These are phyloP conservation scores for Polyommatus icarus DNA, from an alignment of 2,888 invertebrate genomes.

Conservation along the genomic window DNA sequence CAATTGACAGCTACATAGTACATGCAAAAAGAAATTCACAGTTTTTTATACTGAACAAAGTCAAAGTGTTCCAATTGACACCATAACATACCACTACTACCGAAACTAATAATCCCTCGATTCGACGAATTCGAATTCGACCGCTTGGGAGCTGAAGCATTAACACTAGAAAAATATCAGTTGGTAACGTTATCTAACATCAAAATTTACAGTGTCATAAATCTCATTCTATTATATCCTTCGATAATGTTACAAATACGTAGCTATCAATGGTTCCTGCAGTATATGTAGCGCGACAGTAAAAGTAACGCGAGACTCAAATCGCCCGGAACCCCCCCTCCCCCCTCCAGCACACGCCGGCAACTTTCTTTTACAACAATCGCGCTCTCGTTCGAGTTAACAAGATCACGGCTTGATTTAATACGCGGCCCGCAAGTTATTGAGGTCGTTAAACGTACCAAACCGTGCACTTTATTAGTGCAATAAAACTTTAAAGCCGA, in stretches of 20 bases:
- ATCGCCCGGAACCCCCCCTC: neutral
- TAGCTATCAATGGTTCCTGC: neutral
- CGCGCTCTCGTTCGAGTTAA: constrained; percentile 2
- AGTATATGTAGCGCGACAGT: neutral
- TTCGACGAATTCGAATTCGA: too few relatives aligned
- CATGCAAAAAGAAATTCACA: too few relatives aligned
- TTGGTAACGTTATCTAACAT: too few relatives aligned
- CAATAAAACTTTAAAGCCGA: neutral
- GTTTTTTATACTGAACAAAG: too few relatives aligned
- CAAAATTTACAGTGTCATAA: too few relatives aligned
- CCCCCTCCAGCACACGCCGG: neutral
- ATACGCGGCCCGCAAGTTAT: neutral
- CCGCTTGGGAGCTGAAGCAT: too few relatives aligned
- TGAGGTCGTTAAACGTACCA: neutral
- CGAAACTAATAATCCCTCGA: too few relatives aligned
- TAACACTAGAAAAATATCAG: too few relatives aligned
- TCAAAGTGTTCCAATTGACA: too few relatives aligned
- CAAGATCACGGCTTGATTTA: constrained; percentile 2
- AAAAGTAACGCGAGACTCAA: constrained; percentile 2
- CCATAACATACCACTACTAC: too few relatives aligned
- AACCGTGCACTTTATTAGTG: neutral
- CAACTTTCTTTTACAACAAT: constrained; percentile 12
- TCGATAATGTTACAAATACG: neutral
- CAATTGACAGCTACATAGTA: too few relatives aligned
- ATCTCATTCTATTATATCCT: too few relatives aligned